These are phyloP conservation scores for Cyanoliseus patagonus DNA, from an alignment of 2,113 vertebrate genomes.

Conservation along the genomic window DNA sequence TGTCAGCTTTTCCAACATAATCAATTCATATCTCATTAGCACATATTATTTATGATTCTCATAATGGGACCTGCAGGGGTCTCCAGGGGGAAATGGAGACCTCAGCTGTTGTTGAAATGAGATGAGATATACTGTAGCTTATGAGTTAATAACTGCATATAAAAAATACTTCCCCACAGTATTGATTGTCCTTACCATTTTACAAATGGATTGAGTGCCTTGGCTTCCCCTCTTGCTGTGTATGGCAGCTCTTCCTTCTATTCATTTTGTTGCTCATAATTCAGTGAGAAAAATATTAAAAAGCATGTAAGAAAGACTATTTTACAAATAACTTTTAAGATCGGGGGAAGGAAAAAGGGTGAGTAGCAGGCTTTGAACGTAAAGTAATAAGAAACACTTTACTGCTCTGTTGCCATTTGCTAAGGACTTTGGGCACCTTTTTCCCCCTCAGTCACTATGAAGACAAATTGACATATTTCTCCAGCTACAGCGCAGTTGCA, in stretches of 20 bases:
- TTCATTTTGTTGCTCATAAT: conserved; percentile 48
- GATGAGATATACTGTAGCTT: conserved; percentile 98
- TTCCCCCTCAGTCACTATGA: conserved; percentile 61
- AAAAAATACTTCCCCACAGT: conserved; percentile 89
- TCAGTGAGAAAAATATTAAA: conserved; percentile 41
- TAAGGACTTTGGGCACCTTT: conserved; percentile 42
- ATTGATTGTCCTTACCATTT: conserved; percentile 87
- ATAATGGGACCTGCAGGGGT: conserved; percentile 86
- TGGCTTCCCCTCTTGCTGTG: conserved; percentile 52
- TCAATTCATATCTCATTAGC: conserved; percentile 98
- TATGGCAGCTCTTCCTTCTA: conserved; percentile 56
- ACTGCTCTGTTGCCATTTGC: conserved; percentile 39
- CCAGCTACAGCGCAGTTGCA: conserved; percentile 69
- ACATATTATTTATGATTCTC: conserved; percentile 94
- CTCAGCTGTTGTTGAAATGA: conserved; percentile 94
- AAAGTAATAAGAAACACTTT: conserved; percentile 51
- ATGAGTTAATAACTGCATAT: conserved; percentile 99
- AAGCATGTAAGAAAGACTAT: not conserved
- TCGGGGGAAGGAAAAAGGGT: not conserved
- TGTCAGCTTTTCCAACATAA: conserved; percentile 89
- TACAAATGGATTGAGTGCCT: conserved; percentile 80
- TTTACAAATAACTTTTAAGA: conserved; percentile 28
- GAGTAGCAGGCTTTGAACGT: not conserved
- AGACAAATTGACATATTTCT: conserved; percentile 81
- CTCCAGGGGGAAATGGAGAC: conserved; percentile 77